Conservation (phyloP, 35 echinoderm and acorn worm genomes). For the Apostichopus parvimensis region DNA sequence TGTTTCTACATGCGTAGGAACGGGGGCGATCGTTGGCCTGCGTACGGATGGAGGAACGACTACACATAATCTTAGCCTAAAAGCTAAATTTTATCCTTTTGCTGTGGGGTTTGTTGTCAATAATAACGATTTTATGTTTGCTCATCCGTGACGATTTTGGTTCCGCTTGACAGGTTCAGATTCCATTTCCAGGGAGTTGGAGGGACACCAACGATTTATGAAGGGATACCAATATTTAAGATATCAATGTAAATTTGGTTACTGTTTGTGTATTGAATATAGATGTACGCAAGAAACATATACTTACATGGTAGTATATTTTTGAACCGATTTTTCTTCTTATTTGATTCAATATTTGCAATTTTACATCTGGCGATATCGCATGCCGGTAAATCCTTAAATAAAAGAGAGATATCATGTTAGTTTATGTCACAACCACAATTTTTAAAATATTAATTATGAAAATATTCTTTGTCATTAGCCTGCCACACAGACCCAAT, state of each 20-base stretch:
- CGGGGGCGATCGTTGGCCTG: no score
- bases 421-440: no score
- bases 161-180: no score
- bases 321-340: conserved; percentile 70
- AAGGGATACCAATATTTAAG: background rate
- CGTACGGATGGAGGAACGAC: no score
- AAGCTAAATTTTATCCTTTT: no score
- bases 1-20: no score
- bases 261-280: background rate
- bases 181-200: background rate
- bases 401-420: background rate
- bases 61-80: no score
- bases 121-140: no score
- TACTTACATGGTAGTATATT: conserved; percentile 76
- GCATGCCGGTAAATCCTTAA: background rate
- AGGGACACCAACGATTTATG: background rate
- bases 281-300: no score
- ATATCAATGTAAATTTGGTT: background rate
- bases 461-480: background rate
- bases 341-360: conserved; percentile 58
- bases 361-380: conserved; percentile 27
- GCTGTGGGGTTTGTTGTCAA: no score
- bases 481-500: background rate
- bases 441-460: background rate
- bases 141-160: no score